phyloP scores from a whole-genome alignment of 2,113 vertebrate species.

The Pterocles orientalis region DNA sequence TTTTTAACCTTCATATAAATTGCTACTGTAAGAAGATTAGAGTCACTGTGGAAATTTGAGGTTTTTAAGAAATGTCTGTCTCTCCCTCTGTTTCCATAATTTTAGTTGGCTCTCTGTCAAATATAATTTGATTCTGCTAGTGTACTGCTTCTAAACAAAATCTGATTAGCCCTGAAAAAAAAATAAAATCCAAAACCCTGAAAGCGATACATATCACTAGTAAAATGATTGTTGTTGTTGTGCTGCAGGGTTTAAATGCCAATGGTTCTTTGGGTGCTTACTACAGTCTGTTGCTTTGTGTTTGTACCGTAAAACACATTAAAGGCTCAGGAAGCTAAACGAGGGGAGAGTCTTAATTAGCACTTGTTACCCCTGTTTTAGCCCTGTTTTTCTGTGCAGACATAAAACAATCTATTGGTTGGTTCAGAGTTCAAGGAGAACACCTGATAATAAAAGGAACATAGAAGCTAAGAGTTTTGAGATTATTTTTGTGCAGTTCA shows the following conservation, averaged over 20 bases:
- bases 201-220: background rate
- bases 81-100: background rate
- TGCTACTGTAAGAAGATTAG: background rate
- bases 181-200: background rate
- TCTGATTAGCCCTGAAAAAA: background rate
- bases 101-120: background rate
- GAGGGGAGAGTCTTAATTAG: background rate
- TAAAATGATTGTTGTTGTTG: background rate
- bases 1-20: conserved; percentile 7
- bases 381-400: background rate
- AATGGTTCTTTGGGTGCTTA: background rate
- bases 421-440: background rate
- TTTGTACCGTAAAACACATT: background rate
- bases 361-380: background rate
- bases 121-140: background rate
- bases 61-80: background rate
- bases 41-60: background rate
- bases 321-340: background rate
- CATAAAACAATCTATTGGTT: background rate
- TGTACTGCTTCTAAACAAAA: background rate
- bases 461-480: background rate
- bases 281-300: background rate
- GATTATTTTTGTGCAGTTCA: background rate
- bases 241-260: background rate
- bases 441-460: background rate